Base-by-base conservation (phyloP, 2,797 vertebrate genomes). In the Sus cebifrons region DNA sequence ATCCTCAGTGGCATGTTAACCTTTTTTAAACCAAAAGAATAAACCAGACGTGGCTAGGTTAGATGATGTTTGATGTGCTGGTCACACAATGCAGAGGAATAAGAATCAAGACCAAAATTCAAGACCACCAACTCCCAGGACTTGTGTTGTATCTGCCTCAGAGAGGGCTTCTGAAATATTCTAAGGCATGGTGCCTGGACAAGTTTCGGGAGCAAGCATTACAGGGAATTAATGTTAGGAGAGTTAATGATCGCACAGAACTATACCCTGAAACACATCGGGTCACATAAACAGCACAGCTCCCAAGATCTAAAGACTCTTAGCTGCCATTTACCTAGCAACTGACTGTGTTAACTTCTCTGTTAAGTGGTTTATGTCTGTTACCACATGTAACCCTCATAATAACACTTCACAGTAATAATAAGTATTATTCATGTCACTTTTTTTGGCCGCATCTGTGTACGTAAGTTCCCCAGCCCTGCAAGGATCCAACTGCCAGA, bases 261-360 rank as follows among this genome's bases (percentile, higher is more conserved):
- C 27, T 68, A 40, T 16, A 65, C 15, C 13, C 1, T 44, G 14
- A 84, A 93, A 92, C 25, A 70, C 17, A 18, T 0, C n/a, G 54
- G 52, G 23, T 70, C 67, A 54, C 1, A 36, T 21, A 87, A 54
- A 75, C 18, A 32, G 17, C 17, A 91, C 0, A 82, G 58, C 21
- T 88, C 25, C 13, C 32, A 78, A 78, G 21, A 89, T 58, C 23
- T 70, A 78, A 62, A 78, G 79, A 32, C 64, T 40, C 21, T 70
- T n/a, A n/a, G 44, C 15, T 88, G 58, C n/a, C 73, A 56, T 52
- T 94, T 85, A 18, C 13, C 60, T 71, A 91, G 60, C 71, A 85
- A 89, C 27, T 44, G 10, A 88, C 27, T 44, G 8, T 36, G 13
- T 54, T 52, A 21, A 68, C 25, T 44, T 88, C 32, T 27, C 29